Evolutionary conservation across 2,888 invertebrate genomes (phyloP), one percentile per base, ranked within the genome.

Genomic region (Phyllotreta cruciferae): DNA sequence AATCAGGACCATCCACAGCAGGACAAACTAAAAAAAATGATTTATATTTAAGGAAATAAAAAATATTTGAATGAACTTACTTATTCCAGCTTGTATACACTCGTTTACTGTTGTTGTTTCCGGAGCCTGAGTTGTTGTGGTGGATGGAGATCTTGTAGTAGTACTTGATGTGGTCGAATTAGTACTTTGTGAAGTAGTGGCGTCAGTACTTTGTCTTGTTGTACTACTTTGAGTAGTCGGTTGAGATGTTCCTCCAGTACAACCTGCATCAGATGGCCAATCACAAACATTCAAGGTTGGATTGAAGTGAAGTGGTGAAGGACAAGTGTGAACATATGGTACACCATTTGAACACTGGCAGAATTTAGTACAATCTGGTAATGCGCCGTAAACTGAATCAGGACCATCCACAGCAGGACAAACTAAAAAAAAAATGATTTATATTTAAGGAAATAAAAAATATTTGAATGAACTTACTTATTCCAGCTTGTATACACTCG

Each of bases 291-390:
- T 64, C 35, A 70, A 14, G 3, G 6, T n/a, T 0, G 64, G 60
- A 58, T 71, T 69, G 36, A 70, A 73, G 14, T 71, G 67, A 8
- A 71, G 60, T 1, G 67, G 66, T 14, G 8, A 34, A 6, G 72
- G 68, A 53, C 73, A 73, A 45, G 57, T 45, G 14, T 64, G 66
- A 6, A 62, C 7, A 58, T 66, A 64, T 0, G 69, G 60, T 14
- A 56, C 52, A 38, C 72, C 73, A 50, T 67, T 70, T 6, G 68
- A 67, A 53, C 71, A 71, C 38, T 67, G 65, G 54, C 64, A 71
- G 41, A 71, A 71, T 42, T 69, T 70, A 3, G 63, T 64, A 38
- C 70, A 73, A 52, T 69, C 66, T 37, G 61, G 44, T 11, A 64
- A 60, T 8, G 67, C 41, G 8, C 45, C 34, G 37, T 68, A 70